A percentile compares a stretch with the other conserved stretches of the same genome.
These are phyloP conservation scores for Phaedon cochleariae DNA, from an alignment of 2,888 invertebrate species.

Conservation along the genomic window DNA sequence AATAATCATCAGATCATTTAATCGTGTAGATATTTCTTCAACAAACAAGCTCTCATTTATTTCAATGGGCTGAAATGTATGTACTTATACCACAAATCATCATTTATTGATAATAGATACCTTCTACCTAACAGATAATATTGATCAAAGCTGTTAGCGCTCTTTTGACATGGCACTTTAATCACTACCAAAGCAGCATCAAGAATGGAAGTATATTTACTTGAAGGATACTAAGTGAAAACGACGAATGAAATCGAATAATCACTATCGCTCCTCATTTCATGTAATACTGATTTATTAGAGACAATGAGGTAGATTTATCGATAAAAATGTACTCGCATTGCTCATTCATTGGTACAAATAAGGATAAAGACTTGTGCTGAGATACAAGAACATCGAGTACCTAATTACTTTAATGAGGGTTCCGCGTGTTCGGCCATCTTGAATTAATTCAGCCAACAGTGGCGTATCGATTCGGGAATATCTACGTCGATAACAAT, in stretches of 20 bases:
- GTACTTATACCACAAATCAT: no score
- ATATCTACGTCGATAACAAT: no score
- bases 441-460: not conserved
- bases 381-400: conserved; percentile 3
- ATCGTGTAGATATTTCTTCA: no score
- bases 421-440: not conserved
- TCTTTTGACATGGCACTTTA: no score
- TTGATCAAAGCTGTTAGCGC: no score
- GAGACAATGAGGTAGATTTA: conserved; percentile 31
- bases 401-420: conserved; percentile 11
- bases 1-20: no score
- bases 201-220: no score
- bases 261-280: conserved; percentile 35
- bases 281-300: conserved; percentile 37
- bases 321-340: conserved; percentile 21
- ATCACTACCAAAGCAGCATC: no score
- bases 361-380: conserved; percentile 22
- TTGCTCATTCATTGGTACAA: conserved; percentile 23
- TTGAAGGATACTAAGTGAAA: not conserved
- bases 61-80: no score
- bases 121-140: no score
- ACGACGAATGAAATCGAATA: conserved; percentile 29
- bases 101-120: no score
- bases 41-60: no score
- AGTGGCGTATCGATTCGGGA: not conserved